Evolutionary conservation across 2,797 vertebrate species (phyloP), one percentile per base, ranked within the genome.

Genomic region (Malurus splendens): DNA sequence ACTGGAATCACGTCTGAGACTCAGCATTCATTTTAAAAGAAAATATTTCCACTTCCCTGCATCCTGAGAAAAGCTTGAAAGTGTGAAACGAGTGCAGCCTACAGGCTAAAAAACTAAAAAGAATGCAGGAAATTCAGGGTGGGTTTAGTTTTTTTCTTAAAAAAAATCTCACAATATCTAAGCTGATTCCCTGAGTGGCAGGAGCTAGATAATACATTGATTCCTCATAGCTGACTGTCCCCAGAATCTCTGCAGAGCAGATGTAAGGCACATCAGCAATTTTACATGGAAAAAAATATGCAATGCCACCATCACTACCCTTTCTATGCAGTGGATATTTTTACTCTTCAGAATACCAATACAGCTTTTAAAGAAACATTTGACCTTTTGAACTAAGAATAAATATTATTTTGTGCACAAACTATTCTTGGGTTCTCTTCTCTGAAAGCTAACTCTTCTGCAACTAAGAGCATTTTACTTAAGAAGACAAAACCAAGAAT

Each of bases 401-500:
- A 5, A 76, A 17, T 47, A 61, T 25, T 57, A 39, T 16, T 61
- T 83, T 22, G 18, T 52, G 12, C 24, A 55, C 28, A 65, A 84
- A 30, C 2, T 57, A 5, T 6, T 86, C 82, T 59, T 77, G 4
- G 19, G 82, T 83, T 86, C 87, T 94, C 91, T 83, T 96, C 96
- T 12, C 97, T 97, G 62, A 96, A 94, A 93, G 93, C 30, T 97
- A 98, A 80, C 18, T 96, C 72, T 96, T 95, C 1, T 98, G 97
- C 38, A 97, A 97, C 90, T 84, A 95, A 96, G 20, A 97, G 84
- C 80, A 96, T 93, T 47, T 87, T 97, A 11, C 86, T 93, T 87
- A 92, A 96, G 39, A 96, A 96, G 28, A 93, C 96, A 28, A 97
- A 86, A 44, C 97, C 94, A 97, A 86, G 97, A 98, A 62, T 96